A percentile compares a stretch with the other conserved stretches of the same genome.
Conservation (phyloP, 2,888 invertebrate genomes). For the Drosophila mayaguana region DNA sequence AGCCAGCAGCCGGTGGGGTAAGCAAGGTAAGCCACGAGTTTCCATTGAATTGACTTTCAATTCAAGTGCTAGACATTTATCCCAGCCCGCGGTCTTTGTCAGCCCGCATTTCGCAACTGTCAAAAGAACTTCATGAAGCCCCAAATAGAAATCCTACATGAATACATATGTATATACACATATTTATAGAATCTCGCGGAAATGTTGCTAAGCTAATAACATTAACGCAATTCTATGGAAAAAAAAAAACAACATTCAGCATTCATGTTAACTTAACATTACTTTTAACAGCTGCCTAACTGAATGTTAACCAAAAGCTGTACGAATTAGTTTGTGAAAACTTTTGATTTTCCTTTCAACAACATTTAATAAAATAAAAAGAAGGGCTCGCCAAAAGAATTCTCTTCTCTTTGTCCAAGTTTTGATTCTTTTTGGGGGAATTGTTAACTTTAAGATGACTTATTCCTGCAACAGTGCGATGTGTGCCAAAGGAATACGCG, state of each 20-base stretch:
- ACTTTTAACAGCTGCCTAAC: background rate
- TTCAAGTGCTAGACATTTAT: slow-evolving; percentile 14
- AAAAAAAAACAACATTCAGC: no score
- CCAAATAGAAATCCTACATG: background rate
- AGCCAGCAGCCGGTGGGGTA: no score
- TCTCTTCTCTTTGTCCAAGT: slow-evolving; percentile 3
- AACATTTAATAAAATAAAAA: background rate
- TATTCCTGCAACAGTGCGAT: background rate
- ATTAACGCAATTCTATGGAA: background rate
- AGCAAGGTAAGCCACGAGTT: slow-evolving; percentile 23
- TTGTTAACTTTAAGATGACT: slow-evolving; percentile 47
- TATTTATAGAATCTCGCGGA: background rate
- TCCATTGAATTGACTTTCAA: slow-evolving; percentile 28
- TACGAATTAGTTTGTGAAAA: background rate
- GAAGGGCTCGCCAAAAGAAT: background rate
- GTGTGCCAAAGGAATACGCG: slow-evolving; percentile 37
- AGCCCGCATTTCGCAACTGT: slow-evolving; percentile 2
- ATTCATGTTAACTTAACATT: slow-evolving; percentile 5
- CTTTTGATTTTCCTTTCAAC: slow-evolving; percentile 4
- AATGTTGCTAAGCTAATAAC: background rate
- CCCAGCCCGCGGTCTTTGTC: slow-evolving; percentile 7
- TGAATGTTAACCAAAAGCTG: background rate
- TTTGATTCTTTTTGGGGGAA: slow-evolving; percentile 46
- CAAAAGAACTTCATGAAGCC: slow-evolving; percentile 9
- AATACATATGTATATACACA: no score